Evolutionary conservation across 2,113 vertebrate species (phyloP).

Genomic region (Tupaia chinensis): DNA sequence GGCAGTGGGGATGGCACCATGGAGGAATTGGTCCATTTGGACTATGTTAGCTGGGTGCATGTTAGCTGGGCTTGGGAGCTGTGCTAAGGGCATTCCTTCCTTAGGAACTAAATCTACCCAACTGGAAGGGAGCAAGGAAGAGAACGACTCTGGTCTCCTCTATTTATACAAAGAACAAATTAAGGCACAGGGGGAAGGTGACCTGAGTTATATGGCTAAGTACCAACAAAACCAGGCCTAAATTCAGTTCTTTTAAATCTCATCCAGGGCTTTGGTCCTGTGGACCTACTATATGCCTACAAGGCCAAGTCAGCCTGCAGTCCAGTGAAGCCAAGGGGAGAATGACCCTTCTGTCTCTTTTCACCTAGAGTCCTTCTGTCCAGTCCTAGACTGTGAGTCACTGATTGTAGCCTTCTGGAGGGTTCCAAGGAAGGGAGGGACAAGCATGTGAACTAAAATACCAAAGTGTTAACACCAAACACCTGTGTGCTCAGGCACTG

Average conservation of each 20-base stretch:
- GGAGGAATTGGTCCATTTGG: neutral
- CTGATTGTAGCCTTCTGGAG: neutral
- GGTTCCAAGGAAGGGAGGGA: neutral
- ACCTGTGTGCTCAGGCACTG: neutral
- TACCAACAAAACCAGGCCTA: neutral
- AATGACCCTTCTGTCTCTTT: neutral
- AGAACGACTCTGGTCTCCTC: neutral
- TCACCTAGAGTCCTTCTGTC: neutral
- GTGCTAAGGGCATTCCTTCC: neutral
- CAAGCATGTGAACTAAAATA: neutral
- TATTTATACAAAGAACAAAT: neutral
- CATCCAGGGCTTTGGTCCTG: accelerated
- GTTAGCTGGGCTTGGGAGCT: neutral
- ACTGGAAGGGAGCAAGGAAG: neutral
- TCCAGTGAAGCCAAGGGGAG: neutral
- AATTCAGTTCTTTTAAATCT: neutral
- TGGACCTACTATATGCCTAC: neutral
- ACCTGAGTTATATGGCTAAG: neutral
- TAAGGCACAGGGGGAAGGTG: neutral
- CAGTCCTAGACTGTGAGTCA: neutral
- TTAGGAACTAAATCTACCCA: neutral
- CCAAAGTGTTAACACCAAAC: neutral
- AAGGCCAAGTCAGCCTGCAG: neutral
- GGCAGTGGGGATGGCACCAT: neutral
- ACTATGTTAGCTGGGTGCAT: neutral